Base-by-base conservation (phyloP, 2,888 invertebrate species). In the Oscheius sp. region DNA sequence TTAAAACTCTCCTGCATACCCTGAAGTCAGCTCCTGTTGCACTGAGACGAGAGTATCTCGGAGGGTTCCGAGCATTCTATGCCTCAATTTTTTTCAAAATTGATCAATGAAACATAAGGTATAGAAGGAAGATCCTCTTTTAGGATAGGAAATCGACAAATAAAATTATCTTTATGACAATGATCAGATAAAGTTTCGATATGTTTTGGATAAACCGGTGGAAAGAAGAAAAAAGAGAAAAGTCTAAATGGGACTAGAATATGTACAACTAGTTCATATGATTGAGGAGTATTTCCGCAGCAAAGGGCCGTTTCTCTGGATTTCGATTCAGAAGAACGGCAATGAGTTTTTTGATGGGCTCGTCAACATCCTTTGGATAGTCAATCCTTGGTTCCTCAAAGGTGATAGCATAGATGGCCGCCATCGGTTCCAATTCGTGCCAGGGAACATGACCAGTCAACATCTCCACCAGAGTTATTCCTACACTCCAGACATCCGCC, bases 401-500 rank as follows among this genome's bases (percentile, higher is more conserved):
- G 32, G 71, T 75, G 20, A 78, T 77, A 17, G 67, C 64, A 8
- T 70, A 36, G 24, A 66, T 69, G 20, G 80, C 76, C 38, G 74
- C 80, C 49, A 62, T 67, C 24, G 78, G 67, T 9, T 78, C 77
- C 33, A 75, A 38, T 56, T 71, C 72, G 38, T 63, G 41, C 77
- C 80, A 83, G 30, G 83, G 83, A 36, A 80, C 78, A 2, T 65
- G 17, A n/a, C 68, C 71, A 0, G 68, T 72, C 41, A 74, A 63
- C 79, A 79, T 77, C 50, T 79, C 76, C 9, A 82, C 72, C 30
- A 80, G 67, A 22, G 72, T 77, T 1, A 80, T 76, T 45, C 80
- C 81, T 17, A 80, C 67, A 68, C 80, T 80, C 81, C 82, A 84
- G 33, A 84, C 78, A 68, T 84, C 84, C 4, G 82, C 75, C 33